Percentiles rank a stretch among this genome's conserved stretches.
Conservation (phyloP, 2,113 vertebrate species). For the Thalassoma bifasciatum region DNA sequence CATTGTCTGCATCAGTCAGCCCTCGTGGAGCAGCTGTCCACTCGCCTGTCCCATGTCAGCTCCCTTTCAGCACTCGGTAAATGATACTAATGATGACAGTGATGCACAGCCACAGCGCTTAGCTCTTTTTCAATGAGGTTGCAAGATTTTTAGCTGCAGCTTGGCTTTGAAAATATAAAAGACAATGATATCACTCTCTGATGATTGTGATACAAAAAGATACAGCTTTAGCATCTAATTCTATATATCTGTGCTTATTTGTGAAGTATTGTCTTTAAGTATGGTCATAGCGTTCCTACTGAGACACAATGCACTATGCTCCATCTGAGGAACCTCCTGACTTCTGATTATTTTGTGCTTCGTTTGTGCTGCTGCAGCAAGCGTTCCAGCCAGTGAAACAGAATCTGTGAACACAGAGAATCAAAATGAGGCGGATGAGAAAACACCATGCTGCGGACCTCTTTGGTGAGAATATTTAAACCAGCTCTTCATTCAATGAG, state of each 20-base stretch:
- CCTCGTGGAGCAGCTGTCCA: conserved; percentile 62
- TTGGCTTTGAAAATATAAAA: conserved; percentile 7
- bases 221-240: conserved; percentile 5
- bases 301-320: conserved; percentile 2
- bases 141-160: conserved; percentile 10
- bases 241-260: conserved; percentile 5
- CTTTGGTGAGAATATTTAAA: conserved; percentile 85
- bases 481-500: background rate
- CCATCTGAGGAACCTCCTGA: conserved; percentile 19
- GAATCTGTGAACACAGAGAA: conserved; percentile 97
- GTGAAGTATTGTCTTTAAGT: background rate
- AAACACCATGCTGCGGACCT: conserved; percentile 87
- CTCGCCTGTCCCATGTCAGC: conserved; percentile 62
- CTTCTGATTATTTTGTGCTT: conserved; percentile 16
- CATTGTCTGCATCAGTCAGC: conserved; percentile 60
- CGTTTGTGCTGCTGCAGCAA: conserved; percentile 86
- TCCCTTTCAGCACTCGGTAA: conserved; percentile 61
- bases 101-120: conserved; percentile 38
- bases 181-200: background rate
- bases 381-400: conserved; percentile 94
- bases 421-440: conserved; percentile 90
- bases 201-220: background rate
- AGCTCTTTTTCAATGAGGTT: conserved; percentile 10
- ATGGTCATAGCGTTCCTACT: background rate
- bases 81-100: conserved; percentile 66